Conservation (phyloP, 2,113 vertebrate species). For the Pseudorasbora parva region DNA sequence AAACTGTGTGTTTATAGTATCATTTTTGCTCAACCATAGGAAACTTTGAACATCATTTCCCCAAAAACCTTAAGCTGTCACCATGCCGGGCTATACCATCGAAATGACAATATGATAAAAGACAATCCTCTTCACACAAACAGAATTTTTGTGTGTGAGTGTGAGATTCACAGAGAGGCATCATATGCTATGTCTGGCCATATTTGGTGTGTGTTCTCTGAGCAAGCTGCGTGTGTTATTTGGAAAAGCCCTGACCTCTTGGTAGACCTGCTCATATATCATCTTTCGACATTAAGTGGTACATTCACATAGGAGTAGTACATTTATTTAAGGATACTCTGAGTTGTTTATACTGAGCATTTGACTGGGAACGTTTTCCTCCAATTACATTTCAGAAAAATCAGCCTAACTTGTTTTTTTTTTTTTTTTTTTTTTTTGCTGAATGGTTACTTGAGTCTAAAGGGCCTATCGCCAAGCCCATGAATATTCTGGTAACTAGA, state of each 20-base stretch:
- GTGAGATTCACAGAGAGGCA: slow-evolving; percentile 16
- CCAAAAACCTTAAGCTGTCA: background rate
- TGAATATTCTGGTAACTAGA: too few relatives aligned
- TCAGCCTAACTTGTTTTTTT: background rate
- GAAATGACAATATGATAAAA: background rate
- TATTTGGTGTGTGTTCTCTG: slow-evolving; percentile 41
- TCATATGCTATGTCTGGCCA: slow-evolving; percentile 33
- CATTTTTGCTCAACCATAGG: background rate
- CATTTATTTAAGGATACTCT: slow-evolving; percentile 64
- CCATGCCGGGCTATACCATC: background rate
- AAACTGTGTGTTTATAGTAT: background rate
- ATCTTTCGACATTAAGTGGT: slow-evolving; percentile 60
- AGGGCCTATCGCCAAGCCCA: too few relatives aligned
- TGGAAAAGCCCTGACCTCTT: slow-evolving; percentile 38
- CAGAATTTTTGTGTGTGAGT: background rate
- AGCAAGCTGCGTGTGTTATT: slow-evolving; percentile 21
- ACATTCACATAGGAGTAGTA: slow-evolving; percentile 63
- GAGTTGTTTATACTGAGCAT: slow-evolving; percentile 49
- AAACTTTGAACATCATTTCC: background rate
- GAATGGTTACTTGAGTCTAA: background rate
- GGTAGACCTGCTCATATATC: slow-evolving; percentile 58
- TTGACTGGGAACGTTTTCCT: slow-evolving; percentile 23
- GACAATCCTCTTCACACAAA: background rate
- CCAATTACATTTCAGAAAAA: background rate
- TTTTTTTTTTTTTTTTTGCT: background rate